Evolutionary conservation across 2,888 invertebrate species (phyloP).

Genomic region (Julus scandinavius): DNA sequence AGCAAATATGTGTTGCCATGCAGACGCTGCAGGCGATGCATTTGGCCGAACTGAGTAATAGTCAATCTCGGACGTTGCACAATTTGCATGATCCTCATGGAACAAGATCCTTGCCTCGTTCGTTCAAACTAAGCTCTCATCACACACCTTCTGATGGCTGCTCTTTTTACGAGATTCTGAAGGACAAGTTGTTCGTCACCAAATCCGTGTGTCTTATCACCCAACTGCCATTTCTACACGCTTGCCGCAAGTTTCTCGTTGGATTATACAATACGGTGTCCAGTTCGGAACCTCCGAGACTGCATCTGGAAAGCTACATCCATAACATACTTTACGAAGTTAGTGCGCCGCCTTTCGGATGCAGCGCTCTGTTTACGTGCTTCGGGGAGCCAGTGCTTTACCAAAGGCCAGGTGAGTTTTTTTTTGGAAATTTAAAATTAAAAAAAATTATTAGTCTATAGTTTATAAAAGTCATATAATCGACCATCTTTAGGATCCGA

Average conservation of each 20-base stretch:
- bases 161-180: conserved; percentile 83
- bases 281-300: conserved; percentile 61
- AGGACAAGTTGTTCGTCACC: conserved; percentile 94
- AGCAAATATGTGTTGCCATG: conserved; percentile 94
- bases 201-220: conserved; percentile 94
- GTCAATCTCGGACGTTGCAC: conserved; percentile 68
- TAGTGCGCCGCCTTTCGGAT: conserved; percentile 87
- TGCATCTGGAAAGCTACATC: conserved; percentile 89
- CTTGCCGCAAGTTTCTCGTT: conserved; percentile 85
- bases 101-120: conserved; percentile 86
- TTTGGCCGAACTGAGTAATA: conserved; percentile 86
- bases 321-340: conserved; percentile 96
- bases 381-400: conserved; percentile 63
- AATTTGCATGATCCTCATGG: conserved; percentile 42
- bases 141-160: conserved; percentile 68
- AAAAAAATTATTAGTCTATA: not conserved
- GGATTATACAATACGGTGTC: conserved; percentile 82
- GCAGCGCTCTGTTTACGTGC: conserved; percentile 78
- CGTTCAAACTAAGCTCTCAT: conserved; percentile 76
- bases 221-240: conserved; percentile 89
- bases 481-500: conserved; percentile 65
- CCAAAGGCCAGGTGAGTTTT: conserved; percentile 61
- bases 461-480: conserved; percentile 6
- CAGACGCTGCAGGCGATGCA: conserved; percentile 85
- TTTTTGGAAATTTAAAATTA: conserved; percentile 39